Conservation (phyloP, 2,888 invertebrate species). For the Leptopilina syphax region DNA sequence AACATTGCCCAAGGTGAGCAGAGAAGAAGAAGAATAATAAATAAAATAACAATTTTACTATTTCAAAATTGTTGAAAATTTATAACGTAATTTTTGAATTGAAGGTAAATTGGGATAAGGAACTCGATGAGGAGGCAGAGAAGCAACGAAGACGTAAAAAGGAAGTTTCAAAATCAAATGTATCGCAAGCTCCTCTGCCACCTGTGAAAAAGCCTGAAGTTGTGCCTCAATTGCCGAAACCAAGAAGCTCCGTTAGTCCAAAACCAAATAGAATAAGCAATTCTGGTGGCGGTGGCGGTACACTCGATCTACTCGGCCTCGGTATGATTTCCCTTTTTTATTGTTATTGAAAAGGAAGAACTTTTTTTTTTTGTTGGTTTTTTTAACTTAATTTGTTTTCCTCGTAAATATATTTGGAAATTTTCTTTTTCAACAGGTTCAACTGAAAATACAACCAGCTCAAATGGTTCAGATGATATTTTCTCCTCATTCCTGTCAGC, state of each 20-base stretch:
- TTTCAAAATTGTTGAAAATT: background rate
- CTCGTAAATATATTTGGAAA: no score
- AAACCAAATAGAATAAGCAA: conserved; percentile 77
- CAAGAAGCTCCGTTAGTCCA: conserved; percentile 78
- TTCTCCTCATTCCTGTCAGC: conserved; percentile 88
- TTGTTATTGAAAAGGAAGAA: no score
- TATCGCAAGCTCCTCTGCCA: conserved; percentile 73
- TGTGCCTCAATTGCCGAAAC: conserved; percentile 81
- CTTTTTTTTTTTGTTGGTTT: no score
- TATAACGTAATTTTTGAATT: conserved; percentile 1
- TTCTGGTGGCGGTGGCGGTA: conserved; percentile 65
- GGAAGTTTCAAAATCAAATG: conserved; percentile 81
- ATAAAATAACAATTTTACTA: background rate
- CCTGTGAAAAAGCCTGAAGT: conserved; percentile 75
- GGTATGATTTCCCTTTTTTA: conserved; percentile 66
- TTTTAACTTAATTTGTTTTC: no score
- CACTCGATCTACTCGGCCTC: conserved; percentile 78
- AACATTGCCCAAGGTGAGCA: conserved; percentile 85
- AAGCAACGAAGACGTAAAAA: conserved; percentile 88
- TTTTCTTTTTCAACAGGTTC: conserved; percentile 60
- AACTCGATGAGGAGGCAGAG: conserved; percentile 92
- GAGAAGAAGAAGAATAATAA: no score
- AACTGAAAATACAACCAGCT: conserved; percentile 67
- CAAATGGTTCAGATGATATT: conserved; percentile 80
- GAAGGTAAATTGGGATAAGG: conserved; percentile 87